These are phyloP conservation scores for Pangasius krempfi DNA, from an alignment of 2,797 vertebrate genomes.

Conservation along the genomic window DNA sequence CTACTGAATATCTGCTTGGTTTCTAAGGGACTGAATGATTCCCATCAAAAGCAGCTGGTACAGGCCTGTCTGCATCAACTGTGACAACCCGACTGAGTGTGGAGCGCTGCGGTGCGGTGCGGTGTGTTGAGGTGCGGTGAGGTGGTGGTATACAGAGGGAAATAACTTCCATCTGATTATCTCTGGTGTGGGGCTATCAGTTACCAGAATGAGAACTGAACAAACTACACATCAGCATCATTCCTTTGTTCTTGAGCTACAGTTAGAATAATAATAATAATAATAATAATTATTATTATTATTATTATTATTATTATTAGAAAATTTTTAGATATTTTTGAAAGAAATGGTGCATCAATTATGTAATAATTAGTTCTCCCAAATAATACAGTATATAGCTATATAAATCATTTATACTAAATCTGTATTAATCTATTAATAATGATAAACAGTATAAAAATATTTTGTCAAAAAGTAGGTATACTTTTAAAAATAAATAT, in stretches of 20 bases:
- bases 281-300: background rate
- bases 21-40: background rate
- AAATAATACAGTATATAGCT: background rate
- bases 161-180: slow-evolving; percentile 16
- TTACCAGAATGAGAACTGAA: background rate
- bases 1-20: background rate
- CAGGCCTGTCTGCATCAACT: background rate
- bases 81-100: background rate
- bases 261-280: background rate
- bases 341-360: background rate
- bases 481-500: background rate
- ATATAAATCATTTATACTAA: background rate
- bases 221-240: background rate
- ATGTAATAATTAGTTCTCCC: background rate
- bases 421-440: background rate
- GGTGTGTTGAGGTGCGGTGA: too few relatives aligned
- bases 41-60: background rate
- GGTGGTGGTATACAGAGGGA: background rate
- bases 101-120: background rate
- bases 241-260: background rate
- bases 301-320: too few relatives aligned
- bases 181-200: background rate
- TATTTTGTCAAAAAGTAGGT: background rate
- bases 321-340: background rate
- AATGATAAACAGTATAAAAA: background rate